Conservation (phyloP, 1,140 invertebrate species). For the Sminthurinus signatus region DNA sequence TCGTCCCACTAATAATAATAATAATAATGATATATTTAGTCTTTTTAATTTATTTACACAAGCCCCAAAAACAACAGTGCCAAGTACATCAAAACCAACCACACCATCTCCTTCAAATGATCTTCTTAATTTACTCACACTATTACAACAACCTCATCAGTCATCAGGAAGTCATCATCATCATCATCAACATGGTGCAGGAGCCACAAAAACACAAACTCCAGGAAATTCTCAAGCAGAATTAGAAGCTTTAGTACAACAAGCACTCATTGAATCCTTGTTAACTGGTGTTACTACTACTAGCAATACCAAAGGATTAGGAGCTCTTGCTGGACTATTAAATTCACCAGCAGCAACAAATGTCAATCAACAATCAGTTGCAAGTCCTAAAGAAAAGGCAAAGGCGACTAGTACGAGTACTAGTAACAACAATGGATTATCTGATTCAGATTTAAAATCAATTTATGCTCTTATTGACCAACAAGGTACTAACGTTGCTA, state of each 20-base stretch:
- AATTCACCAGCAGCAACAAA: not conserved
- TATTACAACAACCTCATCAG: constrained; percentile 3
- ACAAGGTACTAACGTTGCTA: not conserved
- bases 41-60: not conserved
- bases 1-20: not conserved
- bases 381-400: not conserved
- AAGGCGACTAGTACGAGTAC: too few relatives aligned
- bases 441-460: constrained; percentile 8
- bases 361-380: constrained; percentile 1
- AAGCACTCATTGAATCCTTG: constrained; percentile 8
- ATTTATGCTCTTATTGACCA: constrained; percentile 16
- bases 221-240: constrained; percentile 5
- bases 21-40: constrained; percentile 1
- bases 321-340: not conserved
- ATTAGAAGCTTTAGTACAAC: constrained; percentile 5
- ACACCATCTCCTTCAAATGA: constrained; percentile 13
- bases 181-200: not conserved
- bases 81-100: not conserved
- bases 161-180: not conserved
- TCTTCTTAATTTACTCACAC: constrained; percentile 20
- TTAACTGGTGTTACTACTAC: not conserved
- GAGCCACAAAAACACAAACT: not conserved
- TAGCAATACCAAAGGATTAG: too few relatives aligned
- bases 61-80: not conserved
- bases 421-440: not conserved